Evolutionary conservation across 1,140 invertebrate genomes (phyloP).

Genomic region (Neoseiulus cucumeris): DNA sequence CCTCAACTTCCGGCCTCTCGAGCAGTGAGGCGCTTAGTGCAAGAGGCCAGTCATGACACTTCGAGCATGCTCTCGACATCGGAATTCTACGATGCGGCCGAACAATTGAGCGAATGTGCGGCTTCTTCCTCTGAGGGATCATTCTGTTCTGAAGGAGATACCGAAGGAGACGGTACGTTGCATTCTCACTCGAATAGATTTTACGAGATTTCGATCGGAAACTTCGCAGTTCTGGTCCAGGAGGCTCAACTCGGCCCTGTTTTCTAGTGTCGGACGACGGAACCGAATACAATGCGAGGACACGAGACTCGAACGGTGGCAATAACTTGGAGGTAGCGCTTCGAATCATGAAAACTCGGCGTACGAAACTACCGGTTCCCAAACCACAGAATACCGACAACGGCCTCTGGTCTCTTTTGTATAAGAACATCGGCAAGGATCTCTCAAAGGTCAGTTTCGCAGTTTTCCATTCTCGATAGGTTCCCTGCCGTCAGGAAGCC

Average conservation of each 20-base stretch:
- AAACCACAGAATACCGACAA: slow-evolving; percentile 49
- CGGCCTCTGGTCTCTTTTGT: slow-evolving; percentile 54
- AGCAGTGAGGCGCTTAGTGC: neutral
- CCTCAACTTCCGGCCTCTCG: neutral
- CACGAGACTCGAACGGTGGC: slow-evolving; percentile 21
- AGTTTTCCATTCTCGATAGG: no score
- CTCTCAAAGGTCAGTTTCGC: slow-evolving; percentile 42
- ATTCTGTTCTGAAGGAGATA: slow-evolving; percentile 10
- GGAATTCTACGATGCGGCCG: slow-evolving; percentile 65
- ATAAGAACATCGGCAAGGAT: slow-evolving; percentile 68
- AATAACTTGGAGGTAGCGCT: slow-evolving; percentile 7
- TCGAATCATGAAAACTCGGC: slow-evolving; percentile 35
- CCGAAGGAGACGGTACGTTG: neutral
- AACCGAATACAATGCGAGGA: slow-evolving; percentile 29
- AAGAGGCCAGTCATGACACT: slow-evolving; percentile 28
- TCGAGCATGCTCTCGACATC: slow-evolving; percentile 55
- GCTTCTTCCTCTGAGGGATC: slow-evolving; percentile 29
- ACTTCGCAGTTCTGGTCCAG: no score
- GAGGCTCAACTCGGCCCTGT: slow-evolving; percentile 42
- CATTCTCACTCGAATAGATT: neutral
- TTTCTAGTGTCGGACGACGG: slow-evolving; percentile 42
- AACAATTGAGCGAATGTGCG: slow-evolving; percentile 28
- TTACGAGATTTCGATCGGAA: slow-evolving; percentile 11
- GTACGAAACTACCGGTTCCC: slow-evolving; percentile 45
- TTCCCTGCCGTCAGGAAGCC: no score